Base-by-base conservation (phyloP, 2,113 vertebrate genomes). In the Thamnaconus septentrionalis region DNA sequence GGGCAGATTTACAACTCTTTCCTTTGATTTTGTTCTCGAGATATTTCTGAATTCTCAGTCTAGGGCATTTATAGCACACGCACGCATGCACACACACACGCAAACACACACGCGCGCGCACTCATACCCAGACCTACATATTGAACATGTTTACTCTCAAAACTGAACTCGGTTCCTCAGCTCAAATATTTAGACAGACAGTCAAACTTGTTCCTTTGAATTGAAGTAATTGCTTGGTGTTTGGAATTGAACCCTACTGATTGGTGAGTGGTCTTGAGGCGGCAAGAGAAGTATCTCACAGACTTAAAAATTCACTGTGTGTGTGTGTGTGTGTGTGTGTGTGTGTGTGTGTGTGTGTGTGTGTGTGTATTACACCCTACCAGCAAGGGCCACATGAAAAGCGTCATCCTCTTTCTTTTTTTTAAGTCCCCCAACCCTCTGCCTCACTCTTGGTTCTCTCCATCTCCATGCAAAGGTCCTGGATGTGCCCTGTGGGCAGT, bases 401-500 rank as follows among this genome's bases (percentile, higher is more conserved):
- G 79, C 55, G 64, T 54, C 31, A 8, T 56, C 72, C 55, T 50
- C 48, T 11, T 11, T 50, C n/a, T 50, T 50, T 73, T 45, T 84
- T 80, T 76, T 63, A 79, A 75, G 73, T 78, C 71, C 61, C 64
- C 66, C 42, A 31, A 46, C 61, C 48, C 71, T 61, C 53, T n/a
- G 53, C 43, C 18, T 31, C 18, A 31, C 18, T 31, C 18, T 31
- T 31, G 51, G 58, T 78, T 57, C 66, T 73, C 56, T 62, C 43
- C 58, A 66, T 55, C 76, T 81, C 70, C 60, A 50, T 78, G 69
- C 75, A 75, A 85, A 85, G 75, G 82, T 79, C 73, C 61, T 70
- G 66, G 73, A 67, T 70, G 68, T 79, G 71, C 80, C 88, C 88
- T 64, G 77, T 84, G 80, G 88, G 83, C 69, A 67, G 52, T 76